Conservation (phyloP, 2,797 vertebrate genomes). For the Luscinia megarhynchos region DNA sequence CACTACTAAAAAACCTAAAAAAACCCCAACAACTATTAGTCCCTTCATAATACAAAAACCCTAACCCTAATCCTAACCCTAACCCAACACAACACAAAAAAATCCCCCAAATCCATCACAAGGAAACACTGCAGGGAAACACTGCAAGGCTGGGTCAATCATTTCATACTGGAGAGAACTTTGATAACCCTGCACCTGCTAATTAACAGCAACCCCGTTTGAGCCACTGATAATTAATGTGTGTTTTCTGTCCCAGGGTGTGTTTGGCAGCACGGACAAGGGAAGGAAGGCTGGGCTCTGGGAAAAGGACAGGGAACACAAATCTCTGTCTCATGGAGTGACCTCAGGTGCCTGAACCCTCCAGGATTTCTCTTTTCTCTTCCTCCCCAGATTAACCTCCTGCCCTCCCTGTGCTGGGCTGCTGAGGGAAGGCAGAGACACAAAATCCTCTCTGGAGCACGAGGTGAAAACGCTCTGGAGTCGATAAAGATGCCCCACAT, state of each 20-base stretch:
- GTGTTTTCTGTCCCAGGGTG: no score
- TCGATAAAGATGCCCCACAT: not conserved
- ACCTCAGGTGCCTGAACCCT: not conserved
- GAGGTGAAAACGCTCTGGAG: not conserved
- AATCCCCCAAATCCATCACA: not conserved
- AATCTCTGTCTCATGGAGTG: not conserved
- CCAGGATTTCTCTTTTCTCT: not conserved
- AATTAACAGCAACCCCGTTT: not conserved
- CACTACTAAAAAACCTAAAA: no score
- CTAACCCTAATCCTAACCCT: no score
- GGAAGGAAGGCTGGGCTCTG: not conserved
- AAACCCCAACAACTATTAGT: no score
- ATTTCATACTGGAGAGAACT: not conserved
- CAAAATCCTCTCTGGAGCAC: not conserved
- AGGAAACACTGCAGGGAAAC: not conserved
- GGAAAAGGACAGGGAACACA: not conserved
- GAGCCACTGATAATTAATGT: not conserved
- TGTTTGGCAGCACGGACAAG: no score
- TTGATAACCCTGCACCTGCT: not conserved
- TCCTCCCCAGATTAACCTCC: slow-evolving; percentile 10
- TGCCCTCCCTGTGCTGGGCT: no score
- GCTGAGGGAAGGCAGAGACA: not conserved
- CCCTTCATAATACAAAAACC: no score
- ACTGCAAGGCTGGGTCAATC: not conserved
- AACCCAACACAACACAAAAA: no score